phyloP scores from a whole-genome alignment of 2,113 vertebrate genomes.

The Psittacara wagleri region DNA sequence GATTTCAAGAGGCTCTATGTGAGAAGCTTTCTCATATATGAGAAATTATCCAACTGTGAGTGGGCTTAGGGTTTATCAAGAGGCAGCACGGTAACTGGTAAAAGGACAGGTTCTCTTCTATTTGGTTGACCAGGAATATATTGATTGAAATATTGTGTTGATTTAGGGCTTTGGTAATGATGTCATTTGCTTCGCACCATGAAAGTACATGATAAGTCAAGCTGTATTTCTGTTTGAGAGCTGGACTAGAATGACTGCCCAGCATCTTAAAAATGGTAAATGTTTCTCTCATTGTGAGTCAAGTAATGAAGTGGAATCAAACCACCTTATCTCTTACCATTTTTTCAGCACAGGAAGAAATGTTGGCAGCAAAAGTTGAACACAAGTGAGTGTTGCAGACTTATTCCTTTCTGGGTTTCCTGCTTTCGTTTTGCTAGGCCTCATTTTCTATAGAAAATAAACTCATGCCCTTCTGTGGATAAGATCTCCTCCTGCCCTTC shows the following conservation, averaged over 20 bases:
- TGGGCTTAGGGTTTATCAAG: background rate
- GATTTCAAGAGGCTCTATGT: background rate
- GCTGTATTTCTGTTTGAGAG: background rate
- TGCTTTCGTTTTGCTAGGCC: background rate
- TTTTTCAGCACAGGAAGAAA: background rate
- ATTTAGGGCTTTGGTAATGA: background rate
- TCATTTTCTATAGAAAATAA: background rate
- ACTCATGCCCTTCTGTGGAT: background rate
- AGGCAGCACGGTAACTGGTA: background rate
- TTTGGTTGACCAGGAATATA: background rate
- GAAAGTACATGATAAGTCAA: background rate
- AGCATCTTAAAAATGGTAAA: background rate
- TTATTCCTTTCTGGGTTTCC: background rate
- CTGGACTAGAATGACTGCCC: background rate
- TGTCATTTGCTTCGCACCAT: background rate
- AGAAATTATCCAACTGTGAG: background rate
- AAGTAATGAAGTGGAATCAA: background rate
- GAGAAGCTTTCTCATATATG: background rate
- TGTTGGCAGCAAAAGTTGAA: background rate
- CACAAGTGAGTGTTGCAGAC: background rate
- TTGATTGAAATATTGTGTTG: background rate
- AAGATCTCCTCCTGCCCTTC: background rate
- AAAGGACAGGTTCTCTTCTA: background rate
- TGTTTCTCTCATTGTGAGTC: background rate
- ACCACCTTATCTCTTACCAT: accelerated